phyloP scores from a whole-genome alignment of 1,140 invertebrate genomes.

The Phortica variegata region DNA sequence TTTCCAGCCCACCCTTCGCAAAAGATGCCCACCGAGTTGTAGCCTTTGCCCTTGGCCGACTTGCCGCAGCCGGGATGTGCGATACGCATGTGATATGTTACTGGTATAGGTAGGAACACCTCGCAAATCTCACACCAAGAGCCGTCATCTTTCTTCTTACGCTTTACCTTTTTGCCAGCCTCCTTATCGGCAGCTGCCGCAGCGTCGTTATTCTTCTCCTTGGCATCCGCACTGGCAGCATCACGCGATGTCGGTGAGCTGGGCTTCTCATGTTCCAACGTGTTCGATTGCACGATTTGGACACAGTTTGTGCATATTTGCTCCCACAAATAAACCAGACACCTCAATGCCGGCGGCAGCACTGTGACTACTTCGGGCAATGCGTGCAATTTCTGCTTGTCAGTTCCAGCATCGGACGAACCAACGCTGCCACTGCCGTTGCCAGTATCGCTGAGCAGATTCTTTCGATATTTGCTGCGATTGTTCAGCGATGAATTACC shows the following conservation, averaged over 20 bases:
- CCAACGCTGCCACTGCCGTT: slow-evolving; percentile 5
- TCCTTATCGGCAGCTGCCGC: slow-evolving; percentile 47
- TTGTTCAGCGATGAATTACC: slow-evolving; percentile 59
- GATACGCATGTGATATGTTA: slow-evolving; percentile 89
- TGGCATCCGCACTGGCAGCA: not conserved
- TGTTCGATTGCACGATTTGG: slow-evolving; percentile 59
- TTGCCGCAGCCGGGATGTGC: slow-evolving; percentile 87
- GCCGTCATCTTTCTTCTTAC: slow-evolving; percentile 62
- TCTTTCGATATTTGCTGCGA: slow-evolving; percentile 50
- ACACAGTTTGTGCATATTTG: slow-evolving; percentile 73
- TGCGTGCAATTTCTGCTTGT: slow-evolving; percentile 39
- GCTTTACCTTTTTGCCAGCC: slow-evolving; percentile 60
- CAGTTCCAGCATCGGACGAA: slow-evolving; percentile 12
- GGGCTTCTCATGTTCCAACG: slow-evolving; percentile 38
- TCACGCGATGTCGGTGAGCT: slow-evolving; percentile 23
- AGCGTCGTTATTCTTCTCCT: not conserved
- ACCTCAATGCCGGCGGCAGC: slow-evolving; percentile 82
- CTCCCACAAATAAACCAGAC: slow-evolving; percentile 84
- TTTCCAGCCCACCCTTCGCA: slow-evolving; percentile 85
- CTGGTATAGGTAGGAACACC: slow-evolving; percentile 66
- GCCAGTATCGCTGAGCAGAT: slow-evolving; percentile 5
- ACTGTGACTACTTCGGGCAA: slow-evolving; percentile 59
- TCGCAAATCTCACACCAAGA: slow-evolving; percentile 84
- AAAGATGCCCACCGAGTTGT: slow-evolving; percentile 82
- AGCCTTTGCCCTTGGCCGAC: slow-evolving; percentile 80